Percentiles rank a stretch among this genome's conserved stretches.
Conservation (phyloP, 2,113 vertebrate species). For the Lamprotornis superbus region DNA sequence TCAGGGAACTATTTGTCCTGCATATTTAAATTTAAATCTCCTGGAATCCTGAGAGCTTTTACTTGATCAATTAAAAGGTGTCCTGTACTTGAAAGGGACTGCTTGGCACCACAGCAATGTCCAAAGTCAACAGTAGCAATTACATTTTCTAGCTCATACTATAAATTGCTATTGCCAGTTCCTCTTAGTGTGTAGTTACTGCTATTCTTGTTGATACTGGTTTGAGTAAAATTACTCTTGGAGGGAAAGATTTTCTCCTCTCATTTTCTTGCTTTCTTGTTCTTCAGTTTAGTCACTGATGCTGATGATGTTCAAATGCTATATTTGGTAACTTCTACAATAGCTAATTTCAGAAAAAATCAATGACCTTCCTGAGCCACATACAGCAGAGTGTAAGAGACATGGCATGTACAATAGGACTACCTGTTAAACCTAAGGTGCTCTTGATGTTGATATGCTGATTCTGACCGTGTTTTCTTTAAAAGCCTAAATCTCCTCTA, state of each 20-base stretch:
- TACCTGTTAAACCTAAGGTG: background rate
- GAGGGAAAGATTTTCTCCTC: background rate
- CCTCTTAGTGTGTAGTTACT: background rate
- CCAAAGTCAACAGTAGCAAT: background rate
- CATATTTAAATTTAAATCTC: background rate
- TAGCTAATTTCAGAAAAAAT: background rate
- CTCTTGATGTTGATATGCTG: background rate
- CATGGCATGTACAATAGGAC: fast-evolving
- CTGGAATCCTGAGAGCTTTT: background rate
- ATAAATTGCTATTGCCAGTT: background rate
- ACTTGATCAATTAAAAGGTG: background rate
- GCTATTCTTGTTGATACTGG: background rate
- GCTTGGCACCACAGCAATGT: background rate
- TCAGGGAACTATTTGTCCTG: background rate
- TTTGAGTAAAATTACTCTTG: background rate
- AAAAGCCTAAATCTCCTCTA: background rate
- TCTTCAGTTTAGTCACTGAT: background rate
- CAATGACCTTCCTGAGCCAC: background rate
- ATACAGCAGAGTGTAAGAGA: background rate
- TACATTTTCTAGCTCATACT: background rate
- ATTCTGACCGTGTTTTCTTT: background rate
- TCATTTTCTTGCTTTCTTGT: background rate
- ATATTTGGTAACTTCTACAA: background rate
- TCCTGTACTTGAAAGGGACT: background rate
- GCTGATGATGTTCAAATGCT: background rate